Conservation (phyloP, 2,113 vertebrate species). For the Zapornia atra region DNA sequence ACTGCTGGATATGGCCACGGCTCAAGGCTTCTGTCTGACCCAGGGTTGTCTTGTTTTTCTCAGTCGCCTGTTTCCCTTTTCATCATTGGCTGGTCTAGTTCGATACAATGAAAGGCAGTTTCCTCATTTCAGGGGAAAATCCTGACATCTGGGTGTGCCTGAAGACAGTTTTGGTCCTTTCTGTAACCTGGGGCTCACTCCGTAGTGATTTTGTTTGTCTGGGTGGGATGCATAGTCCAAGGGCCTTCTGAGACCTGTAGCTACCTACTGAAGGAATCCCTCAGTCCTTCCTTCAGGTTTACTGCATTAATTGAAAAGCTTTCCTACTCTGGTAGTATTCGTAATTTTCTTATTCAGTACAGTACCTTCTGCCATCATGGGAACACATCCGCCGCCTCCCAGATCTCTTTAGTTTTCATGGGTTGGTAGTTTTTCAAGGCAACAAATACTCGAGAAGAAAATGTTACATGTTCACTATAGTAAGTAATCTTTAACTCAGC, state of each 20-base stretch:
- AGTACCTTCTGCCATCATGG: fast-evolving
- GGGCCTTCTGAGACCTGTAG: background rate
- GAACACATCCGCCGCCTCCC: background rate
- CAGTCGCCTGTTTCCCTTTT: background rate
- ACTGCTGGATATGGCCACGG: fast-evolving
- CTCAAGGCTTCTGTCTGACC: background rate
- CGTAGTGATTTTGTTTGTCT: background rate
- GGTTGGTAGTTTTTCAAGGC: background rate
- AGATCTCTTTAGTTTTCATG: background rate
- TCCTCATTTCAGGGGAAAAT: background rate
- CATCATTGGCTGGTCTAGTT: background rate
- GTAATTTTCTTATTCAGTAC: background rate
- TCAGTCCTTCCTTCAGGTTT: background rate
- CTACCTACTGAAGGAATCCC: background rate
- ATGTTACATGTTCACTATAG: background rate
- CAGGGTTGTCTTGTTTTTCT: background rate
- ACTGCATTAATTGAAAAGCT: background rate
- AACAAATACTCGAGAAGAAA: background rate
- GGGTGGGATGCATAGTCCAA: background rate
- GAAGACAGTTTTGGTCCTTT: background rate
- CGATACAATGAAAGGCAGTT: background rate
- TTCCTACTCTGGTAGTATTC: background rate
- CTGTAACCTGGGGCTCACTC: background rate
- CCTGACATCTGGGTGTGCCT: background rate
- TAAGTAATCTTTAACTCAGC: background rate